Base-by-base conservation (phyloP, 2,797 vertebrate species). In the Halcyon leucocephala region DNA sequence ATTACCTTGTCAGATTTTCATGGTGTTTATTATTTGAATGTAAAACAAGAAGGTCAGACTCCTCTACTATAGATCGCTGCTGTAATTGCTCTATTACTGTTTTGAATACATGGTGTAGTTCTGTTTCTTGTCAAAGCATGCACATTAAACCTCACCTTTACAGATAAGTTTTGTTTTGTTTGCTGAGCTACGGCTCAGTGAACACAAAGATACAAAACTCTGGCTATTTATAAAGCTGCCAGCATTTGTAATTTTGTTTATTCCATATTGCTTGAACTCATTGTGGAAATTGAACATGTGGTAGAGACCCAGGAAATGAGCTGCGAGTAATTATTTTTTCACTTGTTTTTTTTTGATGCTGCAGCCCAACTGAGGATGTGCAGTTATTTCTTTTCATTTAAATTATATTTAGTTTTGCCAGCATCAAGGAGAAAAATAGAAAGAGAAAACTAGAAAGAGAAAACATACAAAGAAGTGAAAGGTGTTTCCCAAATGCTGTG, bases 1-100 rank as follows among this genome's bases (percentile, higher is more conserved):
- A 93, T 96, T 95, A 83, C 66, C 66, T 54, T 94, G 79, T 89
- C 85, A 85, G 55, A 62, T 90, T 86, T 80, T 96, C 49, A 65
- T 88, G 80, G 61, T 76, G 66, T 66, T 90, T 69, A 81, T 24
- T 64, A 20, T 69, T 48, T 85, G 93, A 95, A 61, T 58, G 39
- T 86, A 67, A 83, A 96, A 93, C 46, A 82, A 62, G 57, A 86
- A 90, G 73, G 90, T 96, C 62, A 90, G 72, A 70, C 33, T 92
- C 55, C 51, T 42, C 29, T 86, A 2, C 13, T 85, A 25, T 49
- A 77, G 60, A 58, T 86, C 41, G 48, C 37, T 20, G 15, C n/a
- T 81, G 51, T 69, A 95, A 91, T 29, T 88, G 29, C 66, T 76
- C 61, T 89, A 24, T 91, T 86, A 55, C 60, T 86, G 49, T 88